phyloP scores from a whole-genome alignment of 2,888 invertebrate genomes.

The Phragmatobia fuliginosa region DNA sequence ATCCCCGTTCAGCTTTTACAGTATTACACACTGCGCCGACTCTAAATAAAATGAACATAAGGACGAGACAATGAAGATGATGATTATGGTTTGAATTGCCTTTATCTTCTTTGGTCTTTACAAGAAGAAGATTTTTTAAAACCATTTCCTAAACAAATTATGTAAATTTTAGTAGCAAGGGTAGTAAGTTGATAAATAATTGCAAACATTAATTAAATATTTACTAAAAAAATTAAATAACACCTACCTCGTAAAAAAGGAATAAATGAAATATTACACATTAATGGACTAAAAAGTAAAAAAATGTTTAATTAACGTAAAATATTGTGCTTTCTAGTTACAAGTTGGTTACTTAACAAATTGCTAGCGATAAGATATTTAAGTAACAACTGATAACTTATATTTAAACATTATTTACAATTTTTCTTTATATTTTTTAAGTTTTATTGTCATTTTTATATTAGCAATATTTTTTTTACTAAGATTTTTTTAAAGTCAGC shows the following conservation, averaged over 20 bases:
- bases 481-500: neutral
- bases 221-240: neutral
- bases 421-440: neutral
- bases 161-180: too few relatives aligned
- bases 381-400: neutral
- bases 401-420: neutral
- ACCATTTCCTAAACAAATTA: too few relatives aligned
- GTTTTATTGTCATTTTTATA: neutral
- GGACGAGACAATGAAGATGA: neutral
- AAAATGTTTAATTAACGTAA: neutral
- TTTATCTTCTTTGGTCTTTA: neutral
- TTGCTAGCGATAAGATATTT: neutral
- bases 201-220: too few relatives aligned
- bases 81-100: neutral
- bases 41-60: neutral
- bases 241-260: neutral
- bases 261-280: neutral
- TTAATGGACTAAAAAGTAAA: neutral
- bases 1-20: neutral
- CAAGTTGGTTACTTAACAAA: conserved; percentile 1
- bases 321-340: neutral
- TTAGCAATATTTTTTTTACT: neutral
- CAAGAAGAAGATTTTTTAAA: neutral
- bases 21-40: neutral
- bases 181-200: too few relatives aligned